Evolutionary conservation across 1,140 invertebrate species (phyloP).

Genomic region (Tenebrio molitor): DNA sequence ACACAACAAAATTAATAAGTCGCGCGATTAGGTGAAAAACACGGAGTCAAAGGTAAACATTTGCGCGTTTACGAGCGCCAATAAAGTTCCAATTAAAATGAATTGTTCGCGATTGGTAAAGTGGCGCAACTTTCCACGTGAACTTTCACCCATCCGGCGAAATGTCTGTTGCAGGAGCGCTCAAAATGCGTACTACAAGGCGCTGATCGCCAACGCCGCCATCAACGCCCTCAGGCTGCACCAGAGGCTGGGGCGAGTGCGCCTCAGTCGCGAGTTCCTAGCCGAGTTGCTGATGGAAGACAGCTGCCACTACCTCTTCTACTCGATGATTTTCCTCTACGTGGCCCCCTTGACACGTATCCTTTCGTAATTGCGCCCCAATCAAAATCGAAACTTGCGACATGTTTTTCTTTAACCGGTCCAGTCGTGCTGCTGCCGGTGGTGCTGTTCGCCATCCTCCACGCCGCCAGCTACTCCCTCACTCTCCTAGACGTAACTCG

Average conservation of each 20-base stretch:
- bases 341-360: conserved; percentile 90
- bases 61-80: conserved; percentile 29
- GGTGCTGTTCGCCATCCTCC: conserved; percentile 90
- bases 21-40: neutral
- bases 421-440: conserved; percentile 89
- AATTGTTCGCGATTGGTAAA: neutral
- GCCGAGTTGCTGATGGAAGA: conserved; percentile 87
- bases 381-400: too few relatives aligned
- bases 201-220: conserved; percentile 90
- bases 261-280: conserved; percentile 86
- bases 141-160: neutral
- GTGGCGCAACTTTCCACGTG: conserved; percentile 18
- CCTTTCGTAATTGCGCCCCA: too few relatives aligned
- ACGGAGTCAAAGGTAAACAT: neutral
- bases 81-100: conserved; percentile 12
- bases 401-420: conserved; percentile 68
- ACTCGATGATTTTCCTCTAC: conserved; percentile 93
- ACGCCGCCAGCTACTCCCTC: conserved; percentile 91
- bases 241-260: conserved; percentile 88
- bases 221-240: conserved; percentile 94
- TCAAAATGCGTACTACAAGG: conserved; percentile 90
- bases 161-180: conserved; percentile 76
- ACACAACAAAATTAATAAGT: conserved; percentile 20
- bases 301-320: conserved; percentile 96
- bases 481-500: conserved; percentile 90